Conservation (phyloP, 2,113 vertebrate genomes). For the Glaucidium brasilianum region DNA sequence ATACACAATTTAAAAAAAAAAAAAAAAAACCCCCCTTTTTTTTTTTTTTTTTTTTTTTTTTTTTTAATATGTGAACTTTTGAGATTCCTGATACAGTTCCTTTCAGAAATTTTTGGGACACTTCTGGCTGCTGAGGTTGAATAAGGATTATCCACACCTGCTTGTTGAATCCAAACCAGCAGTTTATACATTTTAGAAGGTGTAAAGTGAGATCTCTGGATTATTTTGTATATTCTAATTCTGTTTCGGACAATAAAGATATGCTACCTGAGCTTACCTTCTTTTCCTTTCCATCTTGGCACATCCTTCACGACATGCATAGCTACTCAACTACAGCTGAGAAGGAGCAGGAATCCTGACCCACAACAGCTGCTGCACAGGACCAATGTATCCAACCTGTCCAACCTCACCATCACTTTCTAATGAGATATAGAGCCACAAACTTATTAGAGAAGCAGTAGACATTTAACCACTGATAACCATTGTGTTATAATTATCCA, state of each 20-base stretch:
- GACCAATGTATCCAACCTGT: neutral
- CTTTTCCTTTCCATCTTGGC: neutral
- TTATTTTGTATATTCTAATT: neutral
- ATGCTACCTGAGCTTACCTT: neutral
- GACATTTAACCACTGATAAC: neutral
- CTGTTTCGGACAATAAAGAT: neutral
- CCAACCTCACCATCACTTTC: neutral
- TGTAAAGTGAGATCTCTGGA: neutral
- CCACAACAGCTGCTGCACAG: neutral
- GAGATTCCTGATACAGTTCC: neutral
- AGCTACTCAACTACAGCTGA: neutral
- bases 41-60: neutral
- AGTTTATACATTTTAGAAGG: neutral
- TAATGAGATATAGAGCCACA: neutral
- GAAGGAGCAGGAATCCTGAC: neutral
- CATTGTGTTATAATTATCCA: neutral
- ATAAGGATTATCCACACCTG: neutral
- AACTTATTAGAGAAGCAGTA: neutral
- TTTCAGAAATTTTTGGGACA: neutral
- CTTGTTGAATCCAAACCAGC: neutral
- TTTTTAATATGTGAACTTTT: neutral
- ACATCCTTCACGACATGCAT: fast-evolving
- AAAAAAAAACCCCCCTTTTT: too few relatives aligned
- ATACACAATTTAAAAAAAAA: neutral
- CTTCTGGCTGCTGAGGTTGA: neutral